A percentile compares a stretch with the other conserved stretches of the same genome.
Conservation (phyloP, 2,888 invertebrate genomes). For the Nipponacmea schrenckii region DNA sequence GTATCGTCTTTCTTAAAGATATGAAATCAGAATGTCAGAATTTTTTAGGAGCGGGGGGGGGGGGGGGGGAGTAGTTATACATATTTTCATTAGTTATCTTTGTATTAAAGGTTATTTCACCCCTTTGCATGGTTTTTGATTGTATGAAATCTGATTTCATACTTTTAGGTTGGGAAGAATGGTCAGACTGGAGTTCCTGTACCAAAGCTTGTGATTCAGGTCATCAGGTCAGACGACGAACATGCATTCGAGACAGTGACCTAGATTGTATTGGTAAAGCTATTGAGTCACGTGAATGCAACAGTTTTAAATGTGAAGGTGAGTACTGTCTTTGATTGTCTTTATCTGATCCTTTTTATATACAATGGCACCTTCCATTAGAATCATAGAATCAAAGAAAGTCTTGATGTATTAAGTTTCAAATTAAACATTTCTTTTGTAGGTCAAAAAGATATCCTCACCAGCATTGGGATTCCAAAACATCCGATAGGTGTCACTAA, state of each 20-base stretch:
- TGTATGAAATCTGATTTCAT: not conserved
- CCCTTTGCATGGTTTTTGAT: too few relatives aligned
- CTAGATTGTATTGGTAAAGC: slow-evolving; percentile 34
- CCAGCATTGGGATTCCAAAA: slow-evolving; percentile 45
- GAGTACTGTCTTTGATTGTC: not conserved
- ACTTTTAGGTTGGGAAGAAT: slow-evolving; percentile 36
- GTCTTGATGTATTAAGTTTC: too few relatives aligned
- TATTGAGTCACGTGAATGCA: slow-evolving; percentile 41
- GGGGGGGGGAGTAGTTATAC: too few relatives aligned
- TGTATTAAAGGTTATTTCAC: too few relatives aligned
- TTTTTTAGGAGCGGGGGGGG: too few relatives aligned
- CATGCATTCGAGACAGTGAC: slow-evolving; percentile 29
- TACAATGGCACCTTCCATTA: too few relatives aligned
- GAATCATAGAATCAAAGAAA: too few relatives aligned
- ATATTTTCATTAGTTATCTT: too few relatives aligned
- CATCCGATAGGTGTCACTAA: slow-evolving; percentile 50
- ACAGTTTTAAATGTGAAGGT: slow-evolving; percentile 46
- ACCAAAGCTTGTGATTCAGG: slow-evolving; percentile 43
- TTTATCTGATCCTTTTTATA: too few relatives aligned
- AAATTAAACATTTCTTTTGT: slow-evolving; percentile 8
- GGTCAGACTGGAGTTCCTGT: slow-evolving; percentile 48
- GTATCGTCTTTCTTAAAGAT: too few relatives aligned
- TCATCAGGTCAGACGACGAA: slow-evolving; percentile 36
- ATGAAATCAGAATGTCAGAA: too few relatives aligned
- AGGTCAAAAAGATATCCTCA: slow-evolving; percentile 46